Evolutionary conservation across 2,113 vertebrate species (phyloP).

Genomic region (Xiphias gladius): DNA sequence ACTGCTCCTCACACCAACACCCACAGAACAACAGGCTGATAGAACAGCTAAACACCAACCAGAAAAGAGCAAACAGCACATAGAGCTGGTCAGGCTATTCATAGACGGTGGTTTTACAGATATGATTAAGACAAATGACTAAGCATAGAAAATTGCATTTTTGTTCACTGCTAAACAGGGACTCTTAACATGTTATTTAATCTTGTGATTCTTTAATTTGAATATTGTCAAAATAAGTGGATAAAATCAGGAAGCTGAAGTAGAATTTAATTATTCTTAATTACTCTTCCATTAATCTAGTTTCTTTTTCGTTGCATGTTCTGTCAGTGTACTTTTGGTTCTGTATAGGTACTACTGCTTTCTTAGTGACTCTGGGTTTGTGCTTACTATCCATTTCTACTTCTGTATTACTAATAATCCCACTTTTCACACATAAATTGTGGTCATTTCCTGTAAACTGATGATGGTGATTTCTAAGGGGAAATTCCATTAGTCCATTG

Average conservation of each 20-base stretch:
- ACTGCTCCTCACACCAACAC: constrained; percentile 73
- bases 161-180: constrained; percentile 13
- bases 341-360: neutral
- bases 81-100: constrained; percentile 33
- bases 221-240: neutral
- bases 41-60: constrained; percentile 36
- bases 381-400: neutral
- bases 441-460: neutral
- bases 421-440: neutral
- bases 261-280: neutral
- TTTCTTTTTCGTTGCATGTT: neutral
- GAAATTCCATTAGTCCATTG: neutral
- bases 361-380: neutral
- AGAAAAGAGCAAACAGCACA: constrained; percentile 71
- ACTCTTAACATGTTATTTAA: constrained; percentile 29
- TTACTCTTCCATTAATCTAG: neutral
- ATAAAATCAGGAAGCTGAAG: neutral
- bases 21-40: constrained; percentile 66
- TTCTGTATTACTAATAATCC: constrained; percentile 10
- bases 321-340: neutral
- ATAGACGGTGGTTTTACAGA: constrained; percentile 47
- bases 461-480: neutral
- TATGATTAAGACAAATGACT: constrained; percentile 59
- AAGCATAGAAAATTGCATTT: constrained; percentile 47
- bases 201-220: neutral